Evolutionary conservation across 1,140 invertebrate genomes (phyloP).

Genomic region (Zeugodacus cucurbitae): DNA sequence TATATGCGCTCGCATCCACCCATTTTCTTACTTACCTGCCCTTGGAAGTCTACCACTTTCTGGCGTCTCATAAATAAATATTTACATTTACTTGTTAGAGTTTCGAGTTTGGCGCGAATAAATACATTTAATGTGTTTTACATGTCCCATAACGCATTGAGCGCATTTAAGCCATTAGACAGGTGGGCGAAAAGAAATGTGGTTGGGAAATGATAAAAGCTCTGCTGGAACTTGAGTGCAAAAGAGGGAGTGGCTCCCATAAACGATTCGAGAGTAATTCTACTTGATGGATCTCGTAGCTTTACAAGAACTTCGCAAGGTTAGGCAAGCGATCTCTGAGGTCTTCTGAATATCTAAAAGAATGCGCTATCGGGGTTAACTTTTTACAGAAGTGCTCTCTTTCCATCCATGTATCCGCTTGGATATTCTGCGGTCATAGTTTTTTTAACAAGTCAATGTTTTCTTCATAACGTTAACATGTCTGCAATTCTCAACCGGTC

Average conservation of each 20-base stretch:
- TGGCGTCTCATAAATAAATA: not conserved
- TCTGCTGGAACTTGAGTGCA: not conserved
- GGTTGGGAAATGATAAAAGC: not conserved
- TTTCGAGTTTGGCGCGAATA: constrained; percentile 2
- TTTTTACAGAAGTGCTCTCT: no score
- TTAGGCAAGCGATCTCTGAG: no score
- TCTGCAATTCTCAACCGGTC: no score
- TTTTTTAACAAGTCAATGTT: no score
- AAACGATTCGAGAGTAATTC: no score
- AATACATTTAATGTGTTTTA: constrained; percentile 29
- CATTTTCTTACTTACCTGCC: not conserved
- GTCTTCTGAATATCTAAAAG: no score
- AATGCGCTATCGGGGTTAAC: no score
- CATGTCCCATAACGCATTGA: not conserved
- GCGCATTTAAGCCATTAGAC: not conserved
- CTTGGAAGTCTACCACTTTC: not conserved
- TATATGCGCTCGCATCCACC: not conserved
- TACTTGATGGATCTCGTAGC: no score
- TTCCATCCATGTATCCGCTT: no score
- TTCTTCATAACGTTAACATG: no score
- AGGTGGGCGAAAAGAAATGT: not conserved
- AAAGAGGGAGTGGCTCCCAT: not conserved
- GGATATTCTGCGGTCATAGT: no score
- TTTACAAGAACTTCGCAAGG: no score
- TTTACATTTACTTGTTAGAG: not conserved